A percentile compares a stretch with the other conserved stretches of the same genome.
Conservation (phyloP, 1,140 invertebrate species). For the Ceratoteleas bidentatus region DNA sequence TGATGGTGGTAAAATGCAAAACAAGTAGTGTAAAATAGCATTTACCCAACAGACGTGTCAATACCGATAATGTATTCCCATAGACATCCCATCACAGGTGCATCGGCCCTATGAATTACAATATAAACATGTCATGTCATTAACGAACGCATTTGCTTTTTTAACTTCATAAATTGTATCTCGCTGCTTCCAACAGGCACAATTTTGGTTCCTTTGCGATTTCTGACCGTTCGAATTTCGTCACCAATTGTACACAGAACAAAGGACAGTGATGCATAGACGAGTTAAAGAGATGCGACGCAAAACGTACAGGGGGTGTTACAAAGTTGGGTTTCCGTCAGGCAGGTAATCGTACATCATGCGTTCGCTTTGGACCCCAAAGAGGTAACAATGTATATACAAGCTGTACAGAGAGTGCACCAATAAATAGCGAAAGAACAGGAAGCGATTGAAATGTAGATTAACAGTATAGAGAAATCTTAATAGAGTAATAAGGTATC, state of each 20-base stretch:
- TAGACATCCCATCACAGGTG: conserved; percentile 95
- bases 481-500: neutral
- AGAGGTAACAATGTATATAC: conserved; percentile 42
- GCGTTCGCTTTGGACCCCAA: conserved; percentile 46
- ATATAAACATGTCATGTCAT: conserved; percentile 59
- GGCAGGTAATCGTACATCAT: conserved; percentile 49
- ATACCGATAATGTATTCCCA: conserved; percentile 94
- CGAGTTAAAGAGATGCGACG: conserved; percentile 11
- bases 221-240: too few relatives aligned
- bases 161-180: conserved; percentile 70
- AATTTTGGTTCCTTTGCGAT: too few relatives aligned
- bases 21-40: conserved; percentile 64
- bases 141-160: conserved; percentile 47
- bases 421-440: conserved; percentile 50
- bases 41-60: conserved; percentile 90
- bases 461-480: conserved; percentile 27
- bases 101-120: conserved; percentile 92
- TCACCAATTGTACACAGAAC: too few relatives aligned
- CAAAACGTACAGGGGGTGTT: conserved; percentile 22
- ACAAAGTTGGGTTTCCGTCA: conserved; percentile 27
- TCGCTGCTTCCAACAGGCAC: conserved; percentile 7
- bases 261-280: conserved; percentile 38
- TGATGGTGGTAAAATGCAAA: conserved; percentile 50
- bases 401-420: conserved; percentile 51
- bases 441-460: conserved; percentile 49